Base-by-base conservation (phyloP, 2,888 invertebrate genomes). In the Amblyjoppa proteus region DNA sequence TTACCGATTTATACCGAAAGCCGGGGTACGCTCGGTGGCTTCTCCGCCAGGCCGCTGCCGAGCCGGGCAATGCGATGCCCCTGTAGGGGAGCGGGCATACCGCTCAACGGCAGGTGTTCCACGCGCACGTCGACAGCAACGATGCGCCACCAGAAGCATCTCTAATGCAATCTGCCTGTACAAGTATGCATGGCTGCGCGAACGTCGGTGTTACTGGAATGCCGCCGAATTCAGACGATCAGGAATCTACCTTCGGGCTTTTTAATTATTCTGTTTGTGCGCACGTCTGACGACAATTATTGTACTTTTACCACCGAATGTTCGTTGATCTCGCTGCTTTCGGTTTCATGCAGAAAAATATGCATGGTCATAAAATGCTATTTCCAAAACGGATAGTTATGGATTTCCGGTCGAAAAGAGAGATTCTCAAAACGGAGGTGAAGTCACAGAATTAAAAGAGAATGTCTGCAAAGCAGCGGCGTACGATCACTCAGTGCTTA, bases 221-320 rank as follows among this genome's bases (percentile, higher is more conserved):
- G 91, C 86, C 88, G 90, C 89, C 90, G 90, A 91, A 91, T 90
- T 91, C 89, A 90, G 58, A 53, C 58, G 64, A 66, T 68, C 61
- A 41, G 13, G 31, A 51, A 49, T 49, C 3, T 16, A 49, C 49
- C 49, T 11, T 49, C n/a, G 51, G 6, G 3, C n/a, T 51, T 51
- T n/a, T n/a, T 49, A 13, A 49, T 49, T n/a, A 51, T 51, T n/a
- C n/a, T n/a, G 16, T 51, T n/a, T 1, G 6, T n/a, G 4, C n/a
- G 49, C 49, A 13, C n/a, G n/a, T 2, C 9, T 2, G 51, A 61
- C 28, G 11, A 28, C 25, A 16, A 13, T 61, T 31, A 61, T 16
- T 3, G 61, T 31, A 16, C 11, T 25, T 28, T 58, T 25, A 2
- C 5, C n/a, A n/a, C n/a, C 4, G n/a, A n/a, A 16, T 16, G 51